phyloP scores from a whole-genome alignment of 2,888 invertebrate genomes.

The Cylindroiulus punctatus region DNA sequence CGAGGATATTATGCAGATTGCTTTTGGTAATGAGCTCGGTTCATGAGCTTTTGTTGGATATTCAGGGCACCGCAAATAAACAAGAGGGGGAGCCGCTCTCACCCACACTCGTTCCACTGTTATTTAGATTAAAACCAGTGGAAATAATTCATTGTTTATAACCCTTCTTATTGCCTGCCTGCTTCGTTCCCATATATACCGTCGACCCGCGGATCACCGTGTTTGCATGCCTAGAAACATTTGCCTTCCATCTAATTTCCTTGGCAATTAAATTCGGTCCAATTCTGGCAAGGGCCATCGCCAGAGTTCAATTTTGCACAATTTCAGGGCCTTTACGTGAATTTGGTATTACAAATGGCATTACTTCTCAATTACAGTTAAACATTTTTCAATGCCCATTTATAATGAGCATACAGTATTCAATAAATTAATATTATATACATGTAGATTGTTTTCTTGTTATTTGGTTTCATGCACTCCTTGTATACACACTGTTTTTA shows the following conservation, averaged over 20 bases:
- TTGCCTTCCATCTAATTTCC: background rate
- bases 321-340: too few relatives aligned
- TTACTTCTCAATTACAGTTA: too few relatives aligned
- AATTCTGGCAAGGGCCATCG: too few relatives aligned
- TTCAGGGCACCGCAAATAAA: slow-evolving; percentile 38
- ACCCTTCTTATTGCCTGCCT: background rate
- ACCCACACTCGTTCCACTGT: background rate
- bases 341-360: too few relatives aligned
- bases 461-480: too few relatives aligned
- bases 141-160: slow-evolving; percentile 29
- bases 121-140: slow-evolving; percentile 29
- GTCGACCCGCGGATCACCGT: background rate
- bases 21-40: slow-evolving; percentile 36
- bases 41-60: slow-evolving; percentile 16
- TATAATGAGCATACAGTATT: too few relatives aligned
- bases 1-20: slow-evolving; percentile 36
- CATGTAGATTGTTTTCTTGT: too few relatives aligned
- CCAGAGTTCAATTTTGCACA: too few relatives aligned
- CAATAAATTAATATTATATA: too few relatives aligned
- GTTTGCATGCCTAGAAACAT: background rate
- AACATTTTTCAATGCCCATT: too few relatives aligned
- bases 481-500: too few relatives aligned
- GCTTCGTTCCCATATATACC: slow-evolving; percentile 6
- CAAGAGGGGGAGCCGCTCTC: slow-evolving; percentile 6
- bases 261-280: background rate